Evolutionary conservation across 2,113 vertebrate species (phyloP), one percentile per base, ranked within the genome.

Genomic region (Eptesicus fuscus): DNA sequence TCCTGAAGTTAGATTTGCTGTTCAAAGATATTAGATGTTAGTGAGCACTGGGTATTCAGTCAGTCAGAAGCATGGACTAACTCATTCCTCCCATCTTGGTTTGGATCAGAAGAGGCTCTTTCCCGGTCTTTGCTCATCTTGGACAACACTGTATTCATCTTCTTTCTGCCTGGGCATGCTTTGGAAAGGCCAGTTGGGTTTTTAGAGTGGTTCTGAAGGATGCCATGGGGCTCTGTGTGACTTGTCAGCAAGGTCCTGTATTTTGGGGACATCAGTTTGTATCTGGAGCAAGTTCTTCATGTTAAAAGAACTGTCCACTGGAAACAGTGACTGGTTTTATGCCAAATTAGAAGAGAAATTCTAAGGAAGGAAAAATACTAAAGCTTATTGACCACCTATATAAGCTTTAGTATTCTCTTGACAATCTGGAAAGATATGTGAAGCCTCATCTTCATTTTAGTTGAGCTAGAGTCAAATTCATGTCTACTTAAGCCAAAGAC

Each of bases 1-100:
- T 56, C 42, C 23, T 85, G 28, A 95, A 84, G 37, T 95, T 94
- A 85, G 47, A 67, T 73, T 88, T 96, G 10, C 69, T 88, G 7
- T 63, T 76, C 65, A 42, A 79, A 70, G 5, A 47, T n/a, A 59
- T 91, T 53, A 79, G 35, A 73, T 44, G 74, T 93, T 87, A 51
- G 59, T 91, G 25, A n/a, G 5, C 14, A 70, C 7, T 83, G 63
- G 35, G 5, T 49, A 14, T 74, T 67, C 18, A 83, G 42, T 56
- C 13, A 65, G 4, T 14, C 8, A 44, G 20, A 92, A 91, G 28
- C 49, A 37, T 56, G 4, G 7, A 23, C 49, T 65, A 37, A 86
- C 9, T 86, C 28, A 47, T 56, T 1, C 9, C 35, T 12, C 22
- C 7, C 11, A 40, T 89, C 30, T 76, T 91, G 63, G 30, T 71